phyloP scores from a whole-genome alignment of 1,140 invertebrate species.

The Apis dorsata region DNA sequence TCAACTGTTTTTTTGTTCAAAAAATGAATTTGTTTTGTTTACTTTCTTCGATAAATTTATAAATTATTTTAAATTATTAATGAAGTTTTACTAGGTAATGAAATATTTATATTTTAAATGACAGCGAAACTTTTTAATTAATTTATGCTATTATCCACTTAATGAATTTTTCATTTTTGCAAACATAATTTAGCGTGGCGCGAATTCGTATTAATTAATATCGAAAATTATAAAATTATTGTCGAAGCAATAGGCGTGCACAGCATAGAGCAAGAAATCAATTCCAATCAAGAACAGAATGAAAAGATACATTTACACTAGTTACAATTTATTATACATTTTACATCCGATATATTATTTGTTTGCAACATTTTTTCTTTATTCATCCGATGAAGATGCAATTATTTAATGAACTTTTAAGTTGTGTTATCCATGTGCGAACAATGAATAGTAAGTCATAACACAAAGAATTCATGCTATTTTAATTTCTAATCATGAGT shows the following conservation, averaged over 20 bases:
- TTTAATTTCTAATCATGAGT: neutral
- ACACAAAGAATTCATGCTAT: neutral
- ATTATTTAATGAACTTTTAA: conserved; percentile 23
- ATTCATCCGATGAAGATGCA: neutral
- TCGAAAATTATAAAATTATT: conserved; percentile 55
- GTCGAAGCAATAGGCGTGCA: conserved; percentile 45
- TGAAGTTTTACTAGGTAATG: no score
- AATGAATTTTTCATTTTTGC: conserved; percentile 38
- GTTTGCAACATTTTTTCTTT: conserved; percentile 3
- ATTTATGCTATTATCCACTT: neutral
- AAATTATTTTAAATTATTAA: no score
- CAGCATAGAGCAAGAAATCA: neutral
- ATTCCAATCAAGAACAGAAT: no score
- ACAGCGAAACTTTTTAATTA: neutral
- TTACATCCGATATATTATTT: conserved; percentile 14
- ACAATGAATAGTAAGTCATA: neutral
- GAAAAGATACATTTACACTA: conserved; percentile 37
- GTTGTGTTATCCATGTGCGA: conserved; percentile 10
- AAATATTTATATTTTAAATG: neutral
- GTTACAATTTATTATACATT: conserved; percentile 28
- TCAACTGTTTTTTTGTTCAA: no score
- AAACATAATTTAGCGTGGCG: conserved; percentile 37
- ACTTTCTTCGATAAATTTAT: no score
- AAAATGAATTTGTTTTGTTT: no score
- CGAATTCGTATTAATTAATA: conserved; percentile 47